phyloP scores from a whole-genome alignment of 2,113 vertebrate genomes.

The Chamaetylas fuelleborni region DNA sequence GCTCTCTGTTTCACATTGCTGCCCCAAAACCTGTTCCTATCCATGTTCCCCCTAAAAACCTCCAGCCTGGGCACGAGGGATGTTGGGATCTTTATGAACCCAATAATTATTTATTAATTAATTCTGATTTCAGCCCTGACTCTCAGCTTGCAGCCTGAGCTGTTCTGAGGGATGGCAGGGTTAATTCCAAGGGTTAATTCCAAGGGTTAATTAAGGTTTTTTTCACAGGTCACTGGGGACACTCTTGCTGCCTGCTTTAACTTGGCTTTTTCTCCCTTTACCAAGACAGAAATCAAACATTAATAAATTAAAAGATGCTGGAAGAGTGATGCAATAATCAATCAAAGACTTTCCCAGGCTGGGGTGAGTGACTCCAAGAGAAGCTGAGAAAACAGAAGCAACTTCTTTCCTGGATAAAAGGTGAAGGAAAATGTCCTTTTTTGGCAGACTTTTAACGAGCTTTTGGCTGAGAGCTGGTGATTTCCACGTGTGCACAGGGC shows the following conservation, averaged over 20 bases:
- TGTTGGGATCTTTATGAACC: background rate
- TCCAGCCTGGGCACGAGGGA: background rate
- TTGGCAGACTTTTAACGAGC: background rate
- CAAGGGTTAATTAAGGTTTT: background rate
- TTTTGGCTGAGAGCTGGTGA: background rate
- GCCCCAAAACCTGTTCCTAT: background rate
- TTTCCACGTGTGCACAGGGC: background rate
- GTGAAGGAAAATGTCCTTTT: background rate
- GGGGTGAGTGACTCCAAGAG: background rate
- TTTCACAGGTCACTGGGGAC: background rate
- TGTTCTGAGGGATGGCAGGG: background rate
- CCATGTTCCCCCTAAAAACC: accelerated
- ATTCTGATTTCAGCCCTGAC: background rate
- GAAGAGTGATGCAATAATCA: background rate
- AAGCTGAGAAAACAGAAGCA: background rate
- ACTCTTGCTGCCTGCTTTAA: background rate
- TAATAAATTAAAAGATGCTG: background rate
- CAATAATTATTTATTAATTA: no score
- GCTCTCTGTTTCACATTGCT: background rate
- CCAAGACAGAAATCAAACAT: background rate
- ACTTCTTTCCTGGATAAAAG: background rate
- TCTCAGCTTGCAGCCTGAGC: background rate
- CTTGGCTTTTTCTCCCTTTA: background rate
- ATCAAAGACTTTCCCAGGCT: background rate
- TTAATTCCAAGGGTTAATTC: background rate